Evolutionary conservation across 2,113 vertebrate species (phyloP).

Genomic region (Caranx melampygus): DNA sequence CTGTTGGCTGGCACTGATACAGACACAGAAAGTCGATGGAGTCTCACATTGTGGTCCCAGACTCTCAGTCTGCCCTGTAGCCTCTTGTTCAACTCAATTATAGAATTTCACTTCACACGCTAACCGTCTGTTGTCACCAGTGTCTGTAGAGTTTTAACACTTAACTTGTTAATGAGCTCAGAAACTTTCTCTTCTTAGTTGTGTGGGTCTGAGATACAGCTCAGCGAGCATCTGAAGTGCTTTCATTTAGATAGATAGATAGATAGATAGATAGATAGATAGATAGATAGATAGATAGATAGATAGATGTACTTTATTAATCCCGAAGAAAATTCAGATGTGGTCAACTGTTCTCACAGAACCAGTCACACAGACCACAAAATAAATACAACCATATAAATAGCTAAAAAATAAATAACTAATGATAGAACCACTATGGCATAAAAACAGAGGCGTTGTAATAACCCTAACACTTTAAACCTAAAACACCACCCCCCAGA

Average conservation of each 20-base stretch:
- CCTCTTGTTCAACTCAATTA: not conserved
- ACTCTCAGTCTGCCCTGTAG: slow-evolving; percentile 14
- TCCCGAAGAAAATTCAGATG: no score
- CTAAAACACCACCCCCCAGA: no score
- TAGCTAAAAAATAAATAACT: no score
- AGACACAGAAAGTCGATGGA: slow-evolving; percentile 23
- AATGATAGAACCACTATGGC: no score
- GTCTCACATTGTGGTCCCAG: slow-evolving; percentile 5
- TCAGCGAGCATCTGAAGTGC: not conserved
- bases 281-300: no score
- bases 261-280: no score
- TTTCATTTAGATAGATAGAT: not conserved
- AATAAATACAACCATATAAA: no score
- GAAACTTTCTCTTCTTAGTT: not conserved
- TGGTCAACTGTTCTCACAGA: no score
- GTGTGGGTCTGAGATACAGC: not conserved
- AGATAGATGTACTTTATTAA: no score
- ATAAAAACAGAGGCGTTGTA: no score
- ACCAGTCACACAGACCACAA: no score
- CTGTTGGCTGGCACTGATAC: slow-evolving; percentile 12
- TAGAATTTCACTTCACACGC: not conserved
- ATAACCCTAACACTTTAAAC: no score
- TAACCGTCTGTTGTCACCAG: not conserved
- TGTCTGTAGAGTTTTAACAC: not conserved
- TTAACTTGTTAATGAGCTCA: not conserved